Base-by-base conservation (phyloP, 1,140 invertebrate genomes). In the Dufourea novaeangliae region DNA sequence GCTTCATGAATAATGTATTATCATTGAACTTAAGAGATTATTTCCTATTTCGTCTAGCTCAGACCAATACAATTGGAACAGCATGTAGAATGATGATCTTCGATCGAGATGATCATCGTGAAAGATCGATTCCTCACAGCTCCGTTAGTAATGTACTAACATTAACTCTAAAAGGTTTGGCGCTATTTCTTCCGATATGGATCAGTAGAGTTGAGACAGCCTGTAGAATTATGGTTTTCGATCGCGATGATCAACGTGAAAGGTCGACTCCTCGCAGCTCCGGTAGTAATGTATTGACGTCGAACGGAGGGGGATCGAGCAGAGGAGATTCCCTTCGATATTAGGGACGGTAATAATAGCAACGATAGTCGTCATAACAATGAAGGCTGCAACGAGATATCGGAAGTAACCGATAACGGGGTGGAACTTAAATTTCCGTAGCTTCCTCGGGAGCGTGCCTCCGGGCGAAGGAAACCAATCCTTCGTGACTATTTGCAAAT, bases 381-480 rank as follows among this genome's bases (percentile, higher is more conserved):
- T 74, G 67, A 39, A 46, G 46, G 62, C 44, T 29, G 39, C 61
- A 57, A 72, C 68, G 70, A 76, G 78, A 86, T 85, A 86, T 85
- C 78, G 80, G 78, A 85, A 80, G 74, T 59, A 76, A 83, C 71
- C 57, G 69, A 80, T 86, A 85, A 85, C 83, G 68, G 71, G 63
- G 46, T 75, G 68, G 70, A 72, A 80, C 78, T 83, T 82, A 82
- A 86, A 85, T 85, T 83, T 83, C 80, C 78, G 71, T 71, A 44
- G 63, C 71, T 71, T 63, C 62, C 44, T 59, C 70, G 64, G 37
- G 37, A 62, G 62, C 44, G 20, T n/a, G 62, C 12, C 54, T 39
- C 22, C 46, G 10, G 37, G 62, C 37, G 59, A 68, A 44, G 63
- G 66, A 82, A 79, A 57, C 59, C 70, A 69, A 75, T 80, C 78